phyloP scores from a whole-genome alignment of 2,888 invertebrate species.

The Eristalis intricaria region DNA sequence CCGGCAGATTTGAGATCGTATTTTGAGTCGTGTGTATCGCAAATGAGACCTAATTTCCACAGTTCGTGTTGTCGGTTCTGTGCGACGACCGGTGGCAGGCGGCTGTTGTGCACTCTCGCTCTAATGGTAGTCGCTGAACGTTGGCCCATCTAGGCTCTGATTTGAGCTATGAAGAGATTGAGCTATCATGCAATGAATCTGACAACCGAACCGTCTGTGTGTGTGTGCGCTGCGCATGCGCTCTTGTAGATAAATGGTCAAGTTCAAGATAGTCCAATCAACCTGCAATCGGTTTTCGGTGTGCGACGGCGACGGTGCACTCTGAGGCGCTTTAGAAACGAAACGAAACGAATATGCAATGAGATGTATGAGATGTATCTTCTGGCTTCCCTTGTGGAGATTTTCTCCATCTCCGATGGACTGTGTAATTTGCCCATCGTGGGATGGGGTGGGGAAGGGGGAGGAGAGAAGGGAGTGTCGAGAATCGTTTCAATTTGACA shows the following conservation, averaged over 20 bases:
- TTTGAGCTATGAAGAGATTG: constrained; percentile 68
- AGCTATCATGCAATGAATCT: constrained; percentile 66
- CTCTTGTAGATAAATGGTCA: constrained; percentile 58
- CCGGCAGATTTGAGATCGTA: constrained; percentile 47
- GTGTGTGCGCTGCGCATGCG: not conserved
- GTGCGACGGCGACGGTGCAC: not conserved
- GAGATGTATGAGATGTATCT: constrained; percentile 12
- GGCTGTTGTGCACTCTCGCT: not conserved
- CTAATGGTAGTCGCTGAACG: constrained; percentile 50
- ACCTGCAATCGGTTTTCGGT: constrained; percentile 56
- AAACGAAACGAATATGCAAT: constrained; percentile 2
- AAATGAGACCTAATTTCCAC: constrained; percentile 67
- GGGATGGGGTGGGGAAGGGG: not conserved
- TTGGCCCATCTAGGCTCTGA: constrained; percentile 29
- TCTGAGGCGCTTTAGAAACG: constrained; percentile 19
- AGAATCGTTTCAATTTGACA: constrained; percentile 54
- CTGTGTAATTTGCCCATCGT: constrained; percentile 57
- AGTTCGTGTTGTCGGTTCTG: not conserved
- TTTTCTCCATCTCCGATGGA: constrained; percentile 24
- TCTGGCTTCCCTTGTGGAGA: constrained; percentile 50
- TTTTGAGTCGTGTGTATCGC: constrained; percentile 45
- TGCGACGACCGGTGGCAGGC: not conserved
- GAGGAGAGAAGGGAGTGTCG: constrained; percentile 27
- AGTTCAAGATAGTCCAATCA: constrained; percentile 66
- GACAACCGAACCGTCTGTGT: not conserved